Evolutionary conservation across 2,113 vertebrate species (phyloP).

Genomic region (Hipposideros armiger): DNA sequence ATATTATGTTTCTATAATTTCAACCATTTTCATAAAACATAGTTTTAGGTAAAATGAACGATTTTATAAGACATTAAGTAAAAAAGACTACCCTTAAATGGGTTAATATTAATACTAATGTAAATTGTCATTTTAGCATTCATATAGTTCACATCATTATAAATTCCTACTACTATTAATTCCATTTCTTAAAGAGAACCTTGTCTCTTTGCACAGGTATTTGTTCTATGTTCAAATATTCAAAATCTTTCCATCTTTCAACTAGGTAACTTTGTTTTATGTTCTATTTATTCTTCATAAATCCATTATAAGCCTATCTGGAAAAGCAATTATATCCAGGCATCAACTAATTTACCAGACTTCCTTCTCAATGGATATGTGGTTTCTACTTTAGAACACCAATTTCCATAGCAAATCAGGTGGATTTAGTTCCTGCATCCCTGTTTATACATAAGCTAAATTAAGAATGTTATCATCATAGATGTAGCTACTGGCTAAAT

Average conservation of each 20-base stretch:
- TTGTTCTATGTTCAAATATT: slow-evolving; percentile 34
- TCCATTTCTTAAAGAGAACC: slow-evolving; percentile 1
- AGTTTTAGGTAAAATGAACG: slow-evolving; percentile 28
- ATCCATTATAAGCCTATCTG: slow-evolving; percentile 82
- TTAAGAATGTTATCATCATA: slow-evolving; percentile 76
- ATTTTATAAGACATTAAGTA: slow-evolving; percentile 14
- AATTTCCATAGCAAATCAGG: slow-evolving; percentile 86
- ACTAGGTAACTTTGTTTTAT: slow-evolving; percentile 77
- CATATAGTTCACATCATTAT: not conserved
- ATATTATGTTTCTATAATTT: not conserved
- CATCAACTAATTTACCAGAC: slow-evolving; percentile 84
- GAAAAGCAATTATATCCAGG: slow-evolving; percentile 84
- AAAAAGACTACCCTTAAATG: not conserved
- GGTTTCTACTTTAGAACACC: slow-evolving; percentile 84
- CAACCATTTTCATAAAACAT: slow-evolving; percentile 20
- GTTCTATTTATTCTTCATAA: slow-evolving; percentile 84
- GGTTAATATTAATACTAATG: slow-evolving; percentile 14
- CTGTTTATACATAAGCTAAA: slow-evolving; percentile 80
- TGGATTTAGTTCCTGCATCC: slow-evolving; percentile 80
- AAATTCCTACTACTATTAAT: not conserved
- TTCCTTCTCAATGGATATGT: slow-evolving; percentile 80
- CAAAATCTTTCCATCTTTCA: slow-evolving; percentile 69
- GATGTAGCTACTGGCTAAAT: slow-evolving; percentile 76
- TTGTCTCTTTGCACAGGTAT: not conserved
- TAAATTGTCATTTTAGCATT: not conserved